A percentile compares a stretch with the other conserved stretches of the same genome.
Conservation (phyloP, 2,113 vertebrate genomes). For the Paedocypris sp. region DNA sequence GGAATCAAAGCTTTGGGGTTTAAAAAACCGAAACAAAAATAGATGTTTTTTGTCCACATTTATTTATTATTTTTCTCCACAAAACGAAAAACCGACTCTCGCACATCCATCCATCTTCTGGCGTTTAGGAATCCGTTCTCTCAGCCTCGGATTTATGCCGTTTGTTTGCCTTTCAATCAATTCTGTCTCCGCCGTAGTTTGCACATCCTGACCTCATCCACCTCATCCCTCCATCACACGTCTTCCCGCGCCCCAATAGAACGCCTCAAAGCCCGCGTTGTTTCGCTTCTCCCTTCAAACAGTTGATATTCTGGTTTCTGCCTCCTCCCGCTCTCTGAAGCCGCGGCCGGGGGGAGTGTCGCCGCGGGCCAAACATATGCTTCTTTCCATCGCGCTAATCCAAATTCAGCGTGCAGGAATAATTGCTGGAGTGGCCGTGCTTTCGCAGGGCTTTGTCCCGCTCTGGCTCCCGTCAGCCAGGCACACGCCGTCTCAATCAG, state of each 20-base stretch:
- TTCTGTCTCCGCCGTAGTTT: background rate
- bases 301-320: slow-evolving; percentile 79
- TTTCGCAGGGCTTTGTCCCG: slow-evolving; percentile 97
- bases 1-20: too few relatives aligned
- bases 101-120: background rate
- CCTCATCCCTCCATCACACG: slow-evolving; percentile 9
- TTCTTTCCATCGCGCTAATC: slow-evolving; percentile 99
- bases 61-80: too few relatives aligned
- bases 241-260: slow-evolving; percentile 37
- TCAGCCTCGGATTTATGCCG: background rate
- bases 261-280: slow-evolving; percentile 49
- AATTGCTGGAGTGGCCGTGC: slow-evolving; percentile 99
- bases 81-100: too few relatives aligned
- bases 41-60: too few relatives aligned
- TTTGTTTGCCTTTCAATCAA: background rate
- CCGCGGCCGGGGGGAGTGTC: slow-evolving; percentile 97
- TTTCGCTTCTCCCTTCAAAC: slow-evolving; percentile 55
- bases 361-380: slow-evolving; percentile 99
- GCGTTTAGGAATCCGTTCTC: background rate
- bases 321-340: slow-evolving; percentile 73
- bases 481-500: slow-evolving; percentile 99
- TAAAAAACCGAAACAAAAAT: too few relatives aligned
- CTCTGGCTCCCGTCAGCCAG: slow-evolving; percentile 95
- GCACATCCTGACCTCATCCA: slow-evolving; percentile 9
- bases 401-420: slow-evolving; percentile 99